Evolutionary conservation across 2,797 vertebrate genomes (phyloP).

Genomic region (Micromesistius poutassou): DNA sequence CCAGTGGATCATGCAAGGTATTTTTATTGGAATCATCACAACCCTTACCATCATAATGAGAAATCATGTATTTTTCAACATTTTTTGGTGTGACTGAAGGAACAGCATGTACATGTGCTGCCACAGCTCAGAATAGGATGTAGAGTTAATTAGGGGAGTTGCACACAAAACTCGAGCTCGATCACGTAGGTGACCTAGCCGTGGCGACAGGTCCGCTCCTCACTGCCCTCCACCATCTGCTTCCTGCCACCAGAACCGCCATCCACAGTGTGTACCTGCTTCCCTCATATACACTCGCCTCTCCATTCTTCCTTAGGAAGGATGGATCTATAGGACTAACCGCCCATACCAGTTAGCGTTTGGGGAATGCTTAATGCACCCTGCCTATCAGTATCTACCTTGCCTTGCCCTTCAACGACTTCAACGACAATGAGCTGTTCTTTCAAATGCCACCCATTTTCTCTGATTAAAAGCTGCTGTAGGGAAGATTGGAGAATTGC

Average conservation of each 20-base stretch:
- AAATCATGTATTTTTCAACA: neutral
- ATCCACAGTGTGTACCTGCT: slow-evolving; percentile 18
- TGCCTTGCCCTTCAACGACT: neutral
- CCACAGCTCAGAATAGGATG: slow-evolving; percentile 33
- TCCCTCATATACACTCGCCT: neutral
- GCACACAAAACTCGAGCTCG: slow-evolving; percentile 30
- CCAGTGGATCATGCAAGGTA: neutral
- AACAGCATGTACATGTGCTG: neutral
- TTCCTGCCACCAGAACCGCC: slow-evolving; percentile 53
- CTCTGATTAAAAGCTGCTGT: neutral
- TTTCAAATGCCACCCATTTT: neutral
- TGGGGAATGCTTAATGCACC: neutral
- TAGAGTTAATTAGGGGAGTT: slow-evolving; percentile 47
- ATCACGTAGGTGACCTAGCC: slow-evolving; percentile 51
- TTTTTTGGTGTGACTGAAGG: neutral
- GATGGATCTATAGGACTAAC: too few relatives aligned
- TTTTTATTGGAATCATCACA: neutral
- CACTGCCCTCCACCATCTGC: slow-evolving; percentile 63
- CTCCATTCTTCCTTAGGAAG: neutral
- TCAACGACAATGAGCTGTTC: too few relatives aligned
- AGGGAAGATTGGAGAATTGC: neutral
- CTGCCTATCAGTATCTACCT: neutral
- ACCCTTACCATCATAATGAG: neutral
- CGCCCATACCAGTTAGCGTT: neutral
- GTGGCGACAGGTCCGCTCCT: slow-evolving; percentile 45